A percentile compares a stretch with the other conserved stretches of the same genome.
Conservation (phyloP, 2,113 vertebrate genomes). For the Oreochromis niloticus region DNA sequence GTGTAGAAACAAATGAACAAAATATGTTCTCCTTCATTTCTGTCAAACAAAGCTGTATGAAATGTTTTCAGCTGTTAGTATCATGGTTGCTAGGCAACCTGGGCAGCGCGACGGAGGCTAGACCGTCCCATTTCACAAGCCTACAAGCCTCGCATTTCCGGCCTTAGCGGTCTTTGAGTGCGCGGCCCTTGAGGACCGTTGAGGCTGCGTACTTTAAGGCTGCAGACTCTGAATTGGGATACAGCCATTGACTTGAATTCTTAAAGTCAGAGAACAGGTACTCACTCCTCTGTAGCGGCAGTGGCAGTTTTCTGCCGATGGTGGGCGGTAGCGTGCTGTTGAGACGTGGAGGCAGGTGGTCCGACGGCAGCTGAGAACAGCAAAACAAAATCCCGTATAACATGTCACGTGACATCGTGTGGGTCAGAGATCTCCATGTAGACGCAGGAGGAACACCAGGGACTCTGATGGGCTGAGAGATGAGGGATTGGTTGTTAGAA, state of each 20-base stretch:
- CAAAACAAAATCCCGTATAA: neutral
- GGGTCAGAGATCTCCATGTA: neutral
- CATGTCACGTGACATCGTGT: neutral
- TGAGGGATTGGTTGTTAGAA: neutral
- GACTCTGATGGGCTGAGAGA: neutral
- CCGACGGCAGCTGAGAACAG: neutral
- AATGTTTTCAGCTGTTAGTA: too few species aligned
- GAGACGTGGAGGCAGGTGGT: neutral
- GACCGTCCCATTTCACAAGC: too few species aligned
- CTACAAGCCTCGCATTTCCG: too few species aligned
- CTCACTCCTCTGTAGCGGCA: neutral
- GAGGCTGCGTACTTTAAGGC: too few species aligned
- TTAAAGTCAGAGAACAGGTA: neutral
- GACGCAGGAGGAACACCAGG: neutral
- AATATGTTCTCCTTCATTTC: too few species aligned
- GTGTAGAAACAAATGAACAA: too few species aligned
- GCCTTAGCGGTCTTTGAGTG: too few species aligned
- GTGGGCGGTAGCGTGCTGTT: neutral
- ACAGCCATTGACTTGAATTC: neutral
- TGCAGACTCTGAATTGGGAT: too few species aligned
- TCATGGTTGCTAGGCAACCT: too few species aligned
- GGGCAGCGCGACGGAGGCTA: too few species aligned
- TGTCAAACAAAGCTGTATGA: too few species aligned
- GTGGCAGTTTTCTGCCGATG: neutral
- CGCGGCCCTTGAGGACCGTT: too few species aligned